Evolutionary conservation across 2,797 vertebrate genomes (phyloP), one percentile per base, ranked within the genome.

Genomic region (Rachycentron canadum): DNA sequence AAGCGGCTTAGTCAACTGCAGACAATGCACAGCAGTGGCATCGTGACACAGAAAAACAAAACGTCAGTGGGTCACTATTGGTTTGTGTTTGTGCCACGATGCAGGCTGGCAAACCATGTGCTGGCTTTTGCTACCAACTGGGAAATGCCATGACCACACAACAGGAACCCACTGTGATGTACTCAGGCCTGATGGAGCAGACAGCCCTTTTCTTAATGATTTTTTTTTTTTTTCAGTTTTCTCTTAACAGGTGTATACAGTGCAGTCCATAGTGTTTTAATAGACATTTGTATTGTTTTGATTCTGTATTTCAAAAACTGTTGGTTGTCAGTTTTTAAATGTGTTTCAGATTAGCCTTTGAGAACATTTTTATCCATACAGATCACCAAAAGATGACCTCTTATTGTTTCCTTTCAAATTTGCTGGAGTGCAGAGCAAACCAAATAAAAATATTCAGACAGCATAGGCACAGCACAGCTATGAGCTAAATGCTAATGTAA

Each of bases 41-140:
- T 91, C 84, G 40, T 88, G 88, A 91, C 88, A 92, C 84, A 86
- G 68, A 88, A 84, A 88, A 86, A 89, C 86, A 91, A 91, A 92
- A 83, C 67, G 43, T 83, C 83, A 89, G 73, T 86, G 86, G 90
- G 89, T 91, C 89, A 91, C 77, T 70, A 50, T 69, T 78, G 84
- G 70, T 82, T 79, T 83, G 76, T 71, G 56, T 83, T 73, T 73
- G 84, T 79, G 82, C 76, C 55, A 13, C 21, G 9, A 72, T 25
- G 63, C 78, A 69, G 75, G 78, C 87, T 79, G 89, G 73, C 59
- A 72, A 79, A 75, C 82, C 66, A 63, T 77, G 77, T 76, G 81
- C 40, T 72, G 75, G 78, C 43, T 82, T 75, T 66, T 55, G 69
- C 59, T 65, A 32, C 81, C 81, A 73, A 47, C 77, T 77, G 81